phyloP scores from a whole-genome alignment of 2,113 vertebrate species.

The Bujurquina vittata region DNA sequence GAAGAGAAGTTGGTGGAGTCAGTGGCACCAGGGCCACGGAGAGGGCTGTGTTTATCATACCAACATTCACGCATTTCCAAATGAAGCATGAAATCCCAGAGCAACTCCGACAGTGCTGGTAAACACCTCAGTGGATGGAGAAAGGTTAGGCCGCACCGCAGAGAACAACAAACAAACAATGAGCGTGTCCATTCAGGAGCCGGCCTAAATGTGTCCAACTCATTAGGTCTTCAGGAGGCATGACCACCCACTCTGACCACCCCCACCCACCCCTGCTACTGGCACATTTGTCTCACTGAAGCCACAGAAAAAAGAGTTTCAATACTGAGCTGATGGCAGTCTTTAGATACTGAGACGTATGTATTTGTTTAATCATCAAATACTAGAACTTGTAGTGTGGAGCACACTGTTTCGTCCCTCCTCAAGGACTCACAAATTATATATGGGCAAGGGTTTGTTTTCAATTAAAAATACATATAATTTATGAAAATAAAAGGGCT shows the following conservation, averaged over 20 bases:
- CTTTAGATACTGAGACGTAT: not conserved
- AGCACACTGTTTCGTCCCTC: not conserved
- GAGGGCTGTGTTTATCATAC: conserved; percentile 71
- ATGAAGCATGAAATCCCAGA: conserved; percentile 70
- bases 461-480: not conserved
- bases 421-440: too few relatives aligned
- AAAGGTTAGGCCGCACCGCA: conserved; percentile 62
- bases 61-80: conserved; percentile 63
- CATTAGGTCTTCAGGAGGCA: conserved; percentile 66
- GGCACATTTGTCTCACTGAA: conserved; percentile 20
- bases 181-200: conserved; percentile 75
- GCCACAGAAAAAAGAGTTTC: not conserved
- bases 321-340: not conserved
- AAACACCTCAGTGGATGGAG: conserved; percentile 43
- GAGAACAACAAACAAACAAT: conserved; percentile 74
- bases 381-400: not conserved
- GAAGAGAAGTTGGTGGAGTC: conserved; percentile 45
- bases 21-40: conserved; percentile 13
- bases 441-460: too few relatives aligned
- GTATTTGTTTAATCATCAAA: not conserved
- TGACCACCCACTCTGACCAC: conserved; percentile 67
- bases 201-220: conserved; percentile 74
- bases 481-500: not conserved
- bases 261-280: not conserved
- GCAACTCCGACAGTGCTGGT: conserved; percentile 38